A percentile compares a stretch with the other conserved stretches of the same genome.
Conservation (phyloP, 2,888 invertebrate genomes). For the Meiosimyza platycephala region DNA sequence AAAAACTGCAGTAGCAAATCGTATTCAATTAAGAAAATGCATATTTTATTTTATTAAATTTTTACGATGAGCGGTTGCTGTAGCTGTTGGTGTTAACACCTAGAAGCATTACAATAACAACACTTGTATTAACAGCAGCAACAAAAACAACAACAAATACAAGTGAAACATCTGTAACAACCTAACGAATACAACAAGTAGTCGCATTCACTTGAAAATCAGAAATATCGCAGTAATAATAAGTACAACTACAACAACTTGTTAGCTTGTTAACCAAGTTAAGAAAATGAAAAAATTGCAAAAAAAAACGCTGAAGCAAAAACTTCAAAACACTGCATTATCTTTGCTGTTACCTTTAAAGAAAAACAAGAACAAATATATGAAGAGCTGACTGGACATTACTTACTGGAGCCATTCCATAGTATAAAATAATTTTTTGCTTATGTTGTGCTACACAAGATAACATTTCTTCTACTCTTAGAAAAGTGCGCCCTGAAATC, state of each 20-base stretch:
- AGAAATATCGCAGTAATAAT: conserved; percentile 42
- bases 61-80: too few relatives aligned
- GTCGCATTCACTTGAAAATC: neutral
- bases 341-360: neutral
- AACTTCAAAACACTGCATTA: neutral
- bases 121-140: neutral
- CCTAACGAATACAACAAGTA: neutral
- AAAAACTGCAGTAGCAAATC: too few relatives aligned
- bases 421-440: too few relatives aligned
- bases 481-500: too few relatives aligned
- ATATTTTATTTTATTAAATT: too few relatives aligned
- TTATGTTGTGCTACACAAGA: too few relatives aligned
- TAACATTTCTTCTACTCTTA: too few relatives aligned
- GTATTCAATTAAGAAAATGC: too few relatives aligned
- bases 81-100: too few relatives aligned
- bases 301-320: neutral
- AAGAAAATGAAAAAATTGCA: neutral
- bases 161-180: conserved; percentile 6
- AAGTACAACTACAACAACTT: conserved; percentile 41
- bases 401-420: too few relatives aligned
- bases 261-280: conserved; percentile 28
- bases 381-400: too few relatives aligned
- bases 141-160: neutral
- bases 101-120: conserved; percentile 1
- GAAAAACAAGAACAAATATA: neutral